phyloP scores from a whole-genome alignment of 2,888 invertebrate genomes.

The Neoitamus cyanurus region DNA sequence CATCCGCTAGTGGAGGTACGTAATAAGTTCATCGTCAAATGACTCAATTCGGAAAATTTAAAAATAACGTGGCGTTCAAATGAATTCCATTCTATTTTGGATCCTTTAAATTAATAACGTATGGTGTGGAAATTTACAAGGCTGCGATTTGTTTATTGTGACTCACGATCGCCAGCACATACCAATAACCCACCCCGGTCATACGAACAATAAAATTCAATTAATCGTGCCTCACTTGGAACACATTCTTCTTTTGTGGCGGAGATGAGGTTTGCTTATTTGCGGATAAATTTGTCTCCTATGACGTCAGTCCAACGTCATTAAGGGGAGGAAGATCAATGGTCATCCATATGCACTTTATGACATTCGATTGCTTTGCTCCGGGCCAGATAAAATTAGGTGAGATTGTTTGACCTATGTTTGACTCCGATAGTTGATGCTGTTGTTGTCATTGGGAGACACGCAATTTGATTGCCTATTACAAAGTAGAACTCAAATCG shows the following conservation, averaged over 20 bases:
- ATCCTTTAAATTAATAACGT: neutral
- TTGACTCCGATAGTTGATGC: too few species aligned
- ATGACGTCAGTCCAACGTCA: constrained; percentile 21
- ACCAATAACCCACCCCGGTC: neutral
- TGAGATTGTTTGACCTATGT: too few species aligned
- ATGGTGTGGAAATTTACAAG: neutral
- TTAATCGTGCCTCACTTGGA: neutral
- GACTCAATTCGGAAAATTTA: constrained; percentile 1
- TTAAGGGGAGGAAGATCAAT: neutral
- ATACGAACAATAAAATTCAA: neutral
- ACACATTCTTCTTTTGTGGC: neutral
- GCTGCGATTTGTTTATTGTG: constrained; percentile 10
- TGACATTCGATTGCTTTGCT: neutral
- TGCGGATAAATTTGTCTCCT: neutral
- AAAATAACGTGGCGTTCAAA: neutral
- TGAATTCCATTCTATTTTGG: constrained; percentile 21
- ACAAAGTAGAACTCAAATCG: too few species aligned
- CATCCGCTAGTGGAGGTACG: neutral
- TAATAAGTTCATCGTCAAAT: neutral
- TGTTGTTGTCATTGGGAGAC: too few species aligned
- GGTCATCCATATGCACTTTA: neutral
- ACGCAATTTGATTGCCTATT: too few species aligned
- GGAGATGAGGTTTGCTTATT: neutral
- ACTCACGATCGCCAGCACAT: constrained; percentile 12
- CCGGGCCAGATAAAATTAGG: neutral